Conservation (phyloP, 2,888 invertebrate species). For the Plebejus anna region DNA sequence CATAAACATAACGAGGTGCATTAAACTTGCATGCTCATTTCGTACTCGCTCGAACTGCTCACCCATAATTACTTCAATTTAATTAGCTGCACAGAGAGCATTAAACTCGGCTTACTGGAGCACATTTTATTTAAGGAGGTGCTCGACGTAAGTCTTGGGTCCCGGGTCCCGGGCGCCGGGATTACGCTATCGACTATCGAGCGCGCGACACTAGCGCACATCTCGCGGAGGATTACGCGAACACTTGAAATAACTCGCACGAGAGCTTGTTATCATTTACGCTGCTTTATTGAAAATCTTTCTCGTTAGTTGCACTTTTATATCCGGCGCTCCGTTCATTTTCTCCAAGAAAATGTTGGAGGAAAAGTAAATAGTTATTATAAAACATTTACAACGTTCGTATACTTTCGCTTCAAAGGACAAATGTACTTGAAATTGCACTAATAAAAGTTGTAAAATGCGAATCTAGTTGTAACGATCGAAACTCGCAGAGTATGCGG, state of each 20-base stretch:
- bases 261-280: conserved; percentile 14
- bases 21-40: neutral
- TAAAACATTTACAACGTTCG: neutral
- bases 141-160: conserved; percentile 17
- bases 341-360: neutral
- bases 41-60: neutral
- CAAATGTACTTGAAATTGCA: neutral
- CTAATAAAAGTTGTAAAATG: neutral
- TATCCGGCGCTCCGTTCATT: neutral
- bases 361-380: neutral
- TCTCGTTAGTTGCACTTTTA: conserved; percentile 2
- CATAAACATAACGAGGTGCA: neutral
- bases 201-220: neutral
- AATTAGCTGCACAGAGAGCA: neutral
- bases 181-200: conserved; percentile 20
- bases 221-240: conserved; percentile 18
- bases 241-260: conserved; percentile 7
- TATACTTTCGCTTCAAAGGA: neutral
- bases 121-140: conserved; percentile 11
- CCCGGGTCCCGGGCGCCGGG: conserved; percentile 8
- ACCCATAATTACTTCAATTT: conserved; percentile 4
- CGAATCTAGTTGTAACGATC: neutral
- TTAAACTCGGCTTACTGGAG: conserved; percentile 1
- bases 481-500: neutral
- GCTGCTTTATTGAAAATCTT: conserved; percentile 10